Evolutionary conservation across 2,797 vertebrate genomes (phyloP).

Genomic region (Helicolenus hilgendorfi): DNA sequence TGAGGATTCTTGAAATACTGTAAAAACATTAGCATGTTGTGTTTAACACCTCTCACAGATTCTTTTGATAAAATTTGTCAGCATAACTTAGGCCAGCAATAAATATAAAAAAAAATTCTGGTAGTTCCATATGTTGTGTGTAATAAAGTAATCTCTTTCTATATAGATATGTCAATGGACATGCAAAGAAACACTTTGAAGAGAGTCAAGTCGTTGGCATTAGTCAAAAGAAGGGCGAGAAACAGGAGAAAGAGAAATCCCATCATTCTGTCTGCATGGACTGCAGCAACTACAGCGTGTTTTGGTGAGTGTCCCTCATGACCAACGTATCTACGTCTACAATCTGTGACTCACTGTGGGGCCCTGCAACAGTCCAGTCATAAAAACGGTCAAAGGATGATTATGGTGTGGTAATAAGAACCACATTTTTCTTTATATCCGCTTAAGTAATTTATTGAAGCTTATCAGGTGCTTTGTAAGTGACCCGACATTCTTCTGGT

Average conservation of each 20-base stretch:
- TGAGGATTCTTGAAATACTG: neutral
- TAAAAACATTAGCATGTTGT: neutral
- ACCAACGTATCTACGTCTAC: neutral
- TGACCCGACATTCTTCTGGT: neutral
- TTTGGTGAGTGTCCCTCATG: conserved; percentile 92
- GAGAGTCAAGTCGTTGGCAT: conserved; percentile 91
- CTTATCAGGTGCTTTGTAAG: neutral
- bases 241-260: conserved; percentile 91
- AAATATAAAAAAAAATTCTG: neutral
- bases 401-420: neutral
- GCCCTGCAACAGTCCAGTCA: neutral
- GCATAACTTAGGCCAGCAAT: neutral
- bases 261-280: conserved; percentile 99
- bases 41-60: neutral
- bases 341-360: neutral
- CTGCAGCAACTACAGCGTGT: conserved; percentile 97
- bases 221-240: conserved; percentile 94
- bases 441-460: neutral
- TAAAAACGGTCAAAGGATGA: neutral
- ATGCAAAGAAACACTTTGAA: conserved; percentile 99
- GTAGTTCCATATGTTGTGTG: conserved; percentile 1
- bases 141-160: neutral
- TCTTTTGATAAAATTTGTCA: neutral
- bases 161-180: conserved; percentile 97
- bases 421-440: neutral